Evolutionary conservation across 1,140 invertebrate species (phyloP).

Genomic region (Hestina assimilis): DNA sequence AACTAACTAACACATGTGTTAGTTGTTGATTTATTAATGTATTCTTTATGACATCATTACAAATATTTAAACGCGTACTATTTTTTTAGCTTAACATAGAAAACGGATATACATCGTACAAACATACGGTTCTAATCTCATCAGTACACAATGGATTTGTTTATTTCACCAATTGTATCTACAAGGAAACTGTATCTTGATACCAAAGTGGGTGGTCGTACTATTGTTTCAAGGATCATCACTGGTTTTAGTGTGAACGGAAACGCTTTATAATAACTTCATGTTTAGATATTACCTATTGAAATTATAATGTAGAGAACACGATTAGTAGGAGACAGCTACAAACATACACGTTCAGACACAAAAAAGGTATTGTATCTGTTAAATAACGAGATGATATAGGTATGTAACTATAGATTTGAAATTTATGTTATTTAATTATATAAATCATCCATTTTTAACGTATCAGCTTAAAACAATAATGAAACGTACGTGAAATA

Average conservation of each 20-base stretch:
- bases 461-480: too few species aligned
- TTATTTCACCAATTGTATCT: constrained; percentile 59
- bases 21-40: not conserved
- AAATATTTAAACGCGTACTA: not conserved
- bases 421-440: too few species aligned
- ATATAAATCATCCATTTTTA: too few species aligned
- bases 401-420: too few species aligned
- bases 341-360: too few species aligned
- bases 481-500: too few species aligned
- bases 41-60: not conserved
- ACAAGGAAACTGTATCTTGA: constrained; percentile 33
- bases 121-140: constrained; percentile 67
- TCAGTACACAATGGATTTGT: constrained; percentile 70
- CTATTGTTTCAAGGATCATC: constrained; percentile 8
- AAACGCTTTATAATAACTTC: not conserved
- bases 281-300: not conserved
- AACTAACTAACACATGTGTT: not conserved
- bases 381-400: too few species aligned
- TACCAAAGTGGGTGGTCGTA: constrained; percentile 38
- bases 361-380: too few species aligned
- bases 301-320: not conserved
- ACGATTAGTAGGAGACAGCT: not conserved
- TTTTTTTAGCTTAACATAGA: constrained; percentile 4
- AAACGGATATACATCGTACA: constrained; percentile 57
- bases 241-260: not conserved